Evolutionary conservation across 2,797 vertebrate species (phyloP), one percentile per base, ranked within the genome.

Genomic region (Mastacembelus armatus): DNA sequence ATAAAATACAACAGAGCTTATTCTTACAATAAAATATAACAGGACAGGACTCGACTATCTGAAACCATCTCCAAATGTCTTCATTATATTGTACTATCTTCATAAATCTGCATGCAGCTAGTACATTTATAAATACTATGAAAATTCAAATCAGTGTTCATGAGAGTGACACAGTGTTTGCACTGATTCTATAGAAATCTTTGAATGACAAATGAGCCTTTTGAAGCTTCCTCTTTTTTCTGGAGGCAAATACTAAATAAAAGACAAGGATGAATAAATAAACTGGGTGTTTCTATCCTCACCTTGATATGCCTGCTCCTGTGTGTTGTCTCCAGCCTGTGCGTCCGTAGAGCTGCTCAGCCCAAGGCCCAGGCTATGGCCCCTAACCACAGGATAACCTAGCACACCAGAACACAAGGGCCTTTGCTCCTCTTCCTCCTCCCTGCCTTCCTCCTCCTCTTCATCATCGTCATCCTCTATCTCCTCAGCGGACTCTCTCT

Each of bases 341-440:
- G 77, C 61, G 3, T 89, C 91, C 14, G 90, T 43, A 9, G 86
- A 63, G 74, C 91, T 72, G 88, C 92, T 93, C 61, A 93, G 92
- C 47, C 91, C 90, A 2, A 93, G 79, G 12, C 90, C 91, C 64
- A 90, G 74, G 50, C 85, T 69, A 80, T 96, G 95, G 72, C 94
- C 93, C 83, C 91, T 86, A 51, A 95, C 91, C 58, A 92, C 90
- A 27, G 94, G 94, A 74, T 95, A 96, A 35, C 95, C 95, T 71
- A 86, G 82, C 64, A 94, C 90, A 30, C 94, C 93, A 14, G 95
- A 93, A 68, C 95, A 95, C 72, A 97, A 77, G 1, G 96, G 95
- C 77, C 95, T 96, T 80, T 95, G 93, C 74, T 97, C 95, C 80
- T 96, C 95, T 62, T 96, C 95, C 61, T 90, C 94, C 45, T 94